Base-by-base conservation (phyloP, 2,888 invertebrate species). In the Apantesis nais region DNA sequence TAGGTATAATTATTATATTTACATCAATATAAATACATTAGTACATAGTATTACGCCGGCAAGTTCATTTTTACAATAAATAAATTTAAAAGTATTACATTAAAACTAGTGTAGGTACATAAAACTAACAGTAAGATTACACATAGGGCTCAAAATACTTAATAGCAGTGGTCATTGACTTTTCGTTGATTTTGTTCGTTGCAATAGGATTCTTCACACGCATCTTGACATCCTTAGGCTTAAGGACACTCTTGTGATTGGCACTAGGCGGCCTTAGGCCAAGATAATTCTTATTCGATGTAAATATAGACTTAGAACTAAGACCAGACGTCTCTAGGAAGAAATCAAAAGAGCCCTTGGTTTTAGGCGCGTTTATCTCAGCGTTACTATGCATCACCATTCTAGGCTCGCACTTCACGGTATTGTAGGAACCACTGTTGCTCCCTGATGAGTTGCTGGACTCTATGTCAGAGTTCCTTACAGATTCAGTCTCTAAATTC, bases 261-360 rank as follows among this genome's bases (percentile, higher is more conserved):
- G 92, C 94, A 87, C 96, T 97, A 67, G 97, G 95, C 70, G 97
- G 95, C 79, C 97, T 89, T 80, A 92, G 78, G 62, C 91, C 91
- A 29, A 92, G 77, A 74, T 90, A 92, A 77, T 86, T 86, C 79
- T 90, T 93, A 78, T 78, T 91, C 44, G 93, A 91, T 16, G 97
- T 96, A 81, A 97, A 94, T 83, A 97, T 97, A 62, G 97, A 97
- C 91, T 97, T 97, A 77, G 97, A 97, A 90, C 97, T 97, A 74
- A 97, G 95, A 69, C 97, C 97, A 68, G 97, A 97, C 31, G 97
- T 96, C 89, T 97, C 97, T 67, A 97, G 92, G 87, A 97, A 97
- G 87, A 97, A 96, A 89, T 97, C 97, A 83, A 97, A 97, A 31
- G 96, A 89, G 52, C 94, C 92, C 88, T 86, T 96, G 82, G 90